A percentile compares a stretch with the other conserved stretches of the same genome.
These are phyloP conservation scores for Andrena chrysosceles DNA, from an alignment of 2,888 invertebrate species.

Conservation along the genomic window DNA sequence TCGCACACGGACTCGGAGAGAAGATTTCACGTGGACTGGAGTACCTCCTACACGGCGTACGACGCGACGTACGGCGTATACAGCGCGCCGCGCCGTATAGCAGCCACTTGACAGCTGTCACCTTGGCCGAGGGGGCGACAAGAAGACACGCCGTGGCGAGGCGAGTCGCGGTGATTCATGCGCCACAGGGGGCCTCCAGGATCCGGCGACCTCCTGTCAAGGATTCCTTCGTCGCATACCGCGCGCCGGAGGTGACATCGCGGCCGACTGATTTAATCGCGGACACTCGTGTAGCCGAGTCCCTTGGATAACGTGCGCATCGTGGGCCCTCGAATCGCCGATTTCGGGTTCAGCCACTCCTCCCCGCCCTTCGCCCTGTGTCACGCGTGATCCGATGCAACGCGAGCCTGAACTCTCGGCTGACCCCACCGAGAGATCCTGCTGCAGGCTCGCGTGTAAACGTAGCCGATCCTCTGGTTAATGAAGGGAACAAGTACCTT, in stretches of 20 bases:
- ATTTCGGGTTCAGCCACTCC: constrained; percentile 28
- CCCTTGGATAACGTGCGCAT: constrained; percentile 24
- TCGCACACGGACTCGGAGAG: constrained; percentile 2
- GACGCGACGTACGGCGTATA: constrained; percentile 23
- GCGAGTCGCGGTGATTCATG: constrained; percentile 82
- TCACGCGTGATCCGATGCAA: neutral
- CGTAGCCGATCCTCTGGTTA: too few species aligned
- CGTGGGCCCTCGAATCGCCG: constrained; percentile 49
- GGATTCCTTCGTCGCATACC: constrained; percentile 78
- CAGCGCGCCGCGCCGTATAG: constrained; percentile 65
- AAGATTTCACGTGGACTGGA: constrained; percentile 46
- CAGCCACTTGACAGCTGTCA: constrained; percentile 84
- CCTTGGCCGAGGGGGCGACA: constrained; percentile 77
- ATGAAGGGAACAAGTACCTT: too few species aligned
- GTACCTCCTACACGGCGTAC: constrained; percentile 71
- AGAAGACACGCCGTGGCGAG: constrained; percentile 76
- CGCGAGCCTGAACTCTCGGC: neutral
- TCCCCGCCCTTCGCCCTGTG: neutral
- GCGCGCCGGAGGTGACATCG: constrained; percentile 78
- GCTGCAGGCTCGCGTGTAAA: too few species aligned
- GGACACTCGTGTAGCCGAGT: constrained; percentile 58
- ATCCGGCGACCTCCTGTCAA: constrained; percentile 82
- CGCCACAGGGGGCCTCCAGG: constrained; percentile 77
- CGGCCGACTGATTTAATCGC: constrained; percentile 73
- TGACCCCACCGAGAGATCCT: neutral